Conservation (phyloP, 2,888 invertebrate genomes). For the Microctonus hyperodae region DNA sequence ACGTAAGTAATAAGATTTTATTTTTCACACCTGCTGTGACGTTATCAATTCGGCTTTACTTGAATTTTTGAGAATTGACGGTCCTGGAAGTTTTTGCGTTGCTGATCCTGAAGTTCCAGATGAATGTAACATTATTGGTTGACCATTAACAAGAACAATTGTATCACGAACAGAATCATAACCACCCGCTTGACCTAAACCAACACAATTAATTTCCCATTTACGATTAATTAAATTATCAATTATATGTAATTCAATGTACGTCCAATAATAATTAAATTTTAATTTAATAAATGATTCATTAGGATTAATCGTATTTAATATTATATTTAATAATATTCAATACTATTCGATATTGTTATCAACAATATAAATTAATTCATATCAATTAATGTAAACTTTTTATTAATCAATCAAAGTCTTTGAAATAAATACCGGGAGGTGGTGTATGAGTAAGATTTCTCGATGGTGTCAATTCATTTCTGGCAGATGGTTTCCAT, state of each 20-base stretch:
- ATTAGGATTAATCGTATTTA: too few species aligned
- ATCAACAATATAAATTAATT: background rate
- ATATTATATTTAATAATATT: too few species aligned
- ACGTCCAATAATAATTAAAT: too few species aligned
- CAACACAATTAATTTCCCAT: too few species aligned
- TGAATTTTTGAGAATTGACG: constrained; percentile 60
- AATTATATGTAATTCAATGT: too few species aligned
- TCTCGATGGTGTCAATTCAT: constrained; percentile 58
- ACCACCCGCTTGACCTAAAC: constrained; percentile 54
- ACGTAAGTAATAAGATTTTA: constrained; percentile 25
- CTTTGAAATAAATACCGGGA: constrained; percentile 45
- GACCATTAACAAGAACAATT: constrained; percentile 63
- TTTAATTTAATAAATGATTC: too few species aligned
- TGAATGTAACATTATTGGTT: constrained; percentile 62
- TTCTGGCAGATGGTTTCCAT: constrained; percentile 71
- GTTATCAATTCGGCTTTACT: constrained; percentile 59
- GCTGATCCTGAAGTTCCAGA: constrained; percentile 41
- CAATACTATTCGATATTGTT: too few species aligned
- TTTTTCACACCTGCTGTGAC: constrained; percentile 58
- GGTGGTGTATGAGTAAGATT: constrained; percentile 51
- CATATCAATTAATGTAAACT: background rate
- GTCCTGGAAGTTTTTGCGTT: constrained; percentile 57
- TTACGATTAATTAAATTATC: too few species aligned
- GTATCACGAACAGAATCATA: constrained; percentile 65
- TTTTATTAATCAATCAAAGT: background rate